Evolutionary conservation across 2,113 vertebrate genomes (phyloP), one percentile per base, ranked within the genome.

Genomic region (Pipra filicauda): DNA sequence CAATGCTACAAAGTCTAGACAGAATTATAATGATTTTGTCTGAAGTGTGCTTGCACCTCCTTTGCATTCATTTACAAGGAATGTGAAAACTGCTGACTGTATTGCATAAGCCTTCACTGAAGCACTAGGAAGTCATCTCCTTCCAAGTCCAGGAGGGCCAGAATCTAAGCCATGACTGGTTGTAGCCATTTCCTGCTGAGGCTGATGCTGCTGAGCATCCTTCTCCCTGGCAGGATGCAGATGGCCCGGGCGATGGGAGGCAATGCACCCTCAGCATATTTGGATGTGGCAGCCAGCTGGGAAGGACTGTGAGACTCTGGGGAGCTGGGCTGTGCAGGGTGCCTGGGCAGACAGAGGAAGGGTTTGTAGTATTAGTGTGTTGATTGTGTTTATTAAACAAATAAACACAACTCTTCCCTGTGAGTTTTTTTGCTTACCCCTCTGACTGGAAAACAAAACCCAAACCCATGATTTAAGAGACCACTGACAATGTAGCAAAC

Each of bases 241-340:
- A 19, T 46, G 43, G 5, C 8, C 0, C 3, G 20, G 24, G 5
- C 1, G 7, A 43, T 20, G 8, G 17, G 35, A 55, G 6, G 6
- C 7, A 66, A 7, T 8, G 4, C 17, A 44, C 6, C 2, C 9
- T 73, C 18, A 46, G 49, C 8, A 61, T 0, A 0, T 33, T 51
- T 70, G 6, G 5, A 10, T 18, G 5, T 39, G 27, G 28, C 6
- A 65, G 5, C 13, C 30, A 43, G 7, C 6, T 72, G 62, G 20
- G 7, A 23, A 26, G 2, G 8, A 12, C 27, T 39, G 35, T 30
- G 35, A 9, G 14, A 57, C 20, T 2, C 9, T 46, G 31, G 7
- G 65, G 16, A 57, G 11, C 27, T 59, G 44, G 30, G 15, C 10
- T 89, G 16, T 2, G 0, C 17, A 51, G 15, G 6, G 2, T 59